phyloP scores from a whole-genome alignment of 2,797 vertebrate species.

The Platyrinchus mystaceus region DNA sequence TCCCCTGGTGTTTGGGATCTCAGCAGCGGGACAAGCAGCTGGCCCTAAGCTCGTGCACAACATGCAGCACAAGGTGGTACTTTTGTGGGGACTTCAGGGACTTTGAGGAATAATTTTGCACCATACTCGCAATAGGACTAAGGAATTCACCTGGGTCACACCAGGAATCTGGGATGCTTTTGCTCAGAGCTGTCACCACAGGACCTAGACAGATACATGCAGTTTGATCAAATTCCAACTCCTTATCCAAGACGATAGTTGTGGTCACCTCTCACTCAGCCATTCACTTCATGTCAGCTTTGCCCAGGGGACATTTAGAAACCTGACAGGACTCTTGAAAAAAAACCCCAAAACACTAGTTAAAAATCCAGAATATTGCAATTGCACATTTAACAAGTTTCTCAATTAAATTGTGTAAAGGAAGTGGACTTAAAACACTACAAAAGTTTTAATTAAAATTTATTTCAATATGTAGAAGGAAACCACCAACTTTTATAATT shows the following conservation, averaged over 20 bases:
- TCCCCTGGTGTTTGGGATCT: neutral
- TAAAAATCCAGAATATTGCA: neutral
- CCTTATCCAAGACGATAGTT: neutral
- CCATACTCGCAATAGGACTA: fast-evolving
- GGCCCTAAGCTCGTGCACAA: fast-evolving
- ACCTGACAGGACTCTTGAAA: neutral
- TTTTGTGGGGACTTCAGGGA: neutral
- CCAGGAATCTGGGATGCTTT: neutral
- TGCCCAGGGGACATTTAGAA: neutral
- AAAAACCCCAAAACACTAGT: neutral
- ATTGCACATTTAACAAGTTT: neutral
- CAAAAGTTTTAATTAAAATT: constrained; percentile 41
- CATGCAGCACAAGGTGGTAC: neutral
- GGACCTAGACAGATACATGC: fast-evolving
- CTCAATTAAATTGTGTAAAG: neutral
- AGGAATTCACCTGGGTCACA: neutral
- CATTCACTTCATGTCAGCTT: neutral
- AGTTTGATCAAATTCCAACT: neutral
- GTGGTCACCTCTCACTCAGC: neutral
- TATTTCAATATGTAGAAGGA: neutral
- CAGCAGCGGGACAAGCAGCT: neutral
- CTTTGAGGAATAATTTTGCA: neutral
- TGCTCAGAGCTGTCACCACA: neutral
- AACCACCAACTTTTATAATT: constrained; percentile 33
- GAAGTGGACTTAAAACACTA: neutral